A percentile compares a stretch with the other conserved stretches of the same genome.
phyloP scores from a whole-genome alignment of 30 jellyfish, hydroid and myxozoan genomes.

The Turritopsis rubra region DNA sequence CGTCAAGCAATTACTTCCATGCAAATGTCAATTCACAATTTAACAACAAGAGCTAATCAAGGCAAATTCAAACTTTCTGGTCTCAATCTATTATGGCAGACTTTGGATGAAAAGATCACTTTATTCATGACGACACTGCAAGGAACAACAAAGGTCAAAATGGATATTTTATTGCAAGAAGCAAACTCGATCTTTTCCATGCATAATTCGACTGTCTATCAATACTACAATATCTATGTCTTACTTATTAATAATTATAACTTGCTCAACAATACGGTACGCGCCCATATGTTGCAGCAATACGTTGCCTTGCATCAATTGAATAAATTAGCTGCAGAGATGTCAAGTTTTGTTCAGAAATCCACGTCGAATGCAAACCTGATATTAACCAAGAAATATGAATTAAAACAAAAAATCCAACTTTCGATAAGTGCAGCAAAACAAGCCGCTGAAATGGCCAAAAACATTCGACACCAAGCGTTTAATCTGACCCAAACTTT shows the following conservation, averaged over 20 bases:
- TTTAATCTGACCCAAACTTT: constrained; percentile 46
- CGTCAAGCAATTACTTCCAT: constrained; percentile 61
- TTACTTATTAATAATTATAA: constrained; percentile 38
- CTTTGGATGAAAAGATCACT: constrained; percentile 37
- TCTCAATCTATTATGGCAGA: constrained; percentile 54
- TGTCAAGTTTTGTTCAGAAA: constrained; percentile 42
- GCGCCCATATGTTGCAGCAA: constrained; percentile 65
- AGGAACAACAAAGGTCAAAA: constrained; percentile 29
- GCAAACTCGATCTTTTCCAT: constrained; percentile 33
- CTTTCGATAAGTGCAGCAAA: constrained; percentile 65
- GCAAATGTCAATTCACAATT: constrained; percentile 13
- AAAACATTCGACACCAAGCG: constrained; percentile 23
- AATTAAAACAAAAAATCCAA: constrained; percentile 44
- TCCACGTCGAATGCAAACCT: constrained; percentile 35
- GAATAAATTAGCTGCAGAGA: constrained; percentile 42
- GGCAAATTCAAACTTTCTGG: constrained; percentile 37
- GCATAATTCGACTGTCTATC: constrained; percentile 65
- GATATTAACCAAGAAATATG: constrained; percentile 39
- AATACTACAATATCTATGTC: constrained; percentile 42
- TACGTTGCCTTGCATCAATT: constrained; percentile 65
- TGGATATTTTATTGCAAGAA: constrained; percentile 21
- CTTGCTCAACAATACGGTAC: constrained; percentile 44
- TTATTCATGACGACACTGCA: constrained; percentile 37
- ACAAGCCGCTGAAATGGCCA: constrained; percentile 69
- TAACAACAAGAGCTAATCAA: constrained; percentile 46